phyloP scores from a whole-genome alignment of 2,113 vertebrate genomes.

The Corydoras sp. region DNA sequence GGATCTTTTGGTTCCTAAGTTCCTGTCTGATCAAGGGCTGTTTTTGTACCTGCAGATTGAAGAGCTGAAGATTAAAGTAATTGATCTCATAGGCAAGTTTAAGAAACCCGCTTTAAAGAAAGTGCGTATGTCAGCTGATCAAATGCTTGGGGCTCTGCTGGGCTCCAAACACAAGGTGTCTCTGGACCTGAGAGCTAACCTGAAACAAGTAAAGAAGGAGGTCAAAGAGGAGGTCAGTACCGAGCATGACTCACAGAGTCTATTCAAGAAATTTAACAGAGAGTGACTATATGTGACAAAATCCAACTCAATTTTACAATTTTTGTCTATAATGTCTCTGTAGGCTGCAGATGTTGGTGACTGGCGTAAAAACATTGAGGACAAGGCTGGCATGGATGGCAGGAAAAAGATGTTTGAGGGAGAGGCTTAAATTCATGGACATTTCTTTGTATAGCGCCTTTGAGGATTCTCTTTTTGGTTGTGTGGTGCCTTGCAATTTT shows the following conservation, averaged over 20 bases:
- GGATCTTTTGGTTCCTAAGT: too few relatives aligned
- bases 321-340: neutral
- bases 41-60: slow-evolving; percentile 64
- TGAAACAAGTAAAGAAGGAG: slow-evolving; percentile 89
- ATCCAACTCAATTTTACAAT: too few relatives aligned
- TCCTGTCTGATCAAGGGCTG: too few relatives aligned
- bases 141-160: slow-evolving; percentile 81
- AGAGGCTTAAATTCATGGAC: slow-evolving; percentile 62
- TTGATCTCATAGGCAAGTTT: slow-evolving; percentile 81
- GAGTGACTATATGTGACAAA: too few relatives aligned
- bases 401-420: slow-evolving; percentile 87
- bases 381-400: slow-evolving; percentile 83
- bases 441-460: slow-evolving; percentile 16
- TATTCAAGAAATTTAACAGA: too few relatives aligned
- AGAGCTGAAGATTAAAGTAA: slow-evolving; percentile 80
- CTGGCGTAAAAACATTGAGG: slow-evolving; percentile 86
- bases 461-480: slow-evolving; percentile 1
- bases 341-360: slow-evolving; percentile 63
- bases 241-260: neutral
- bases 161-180: slow-evolving; percentile 88
- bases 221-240: slow-evolving; percentile 77
- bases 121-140: slow-evolving; percentile 82
- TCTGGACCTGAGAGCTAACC: slow-evolving; percentile 83
- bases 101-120: slow-evolving; percentile 75
- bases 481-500: slow-evolving; percentile 6